Evolutionary conservation across 2,888 invertebrate species (phyloP).

Genomic region (Leptopterna dolabrata): DNA sequence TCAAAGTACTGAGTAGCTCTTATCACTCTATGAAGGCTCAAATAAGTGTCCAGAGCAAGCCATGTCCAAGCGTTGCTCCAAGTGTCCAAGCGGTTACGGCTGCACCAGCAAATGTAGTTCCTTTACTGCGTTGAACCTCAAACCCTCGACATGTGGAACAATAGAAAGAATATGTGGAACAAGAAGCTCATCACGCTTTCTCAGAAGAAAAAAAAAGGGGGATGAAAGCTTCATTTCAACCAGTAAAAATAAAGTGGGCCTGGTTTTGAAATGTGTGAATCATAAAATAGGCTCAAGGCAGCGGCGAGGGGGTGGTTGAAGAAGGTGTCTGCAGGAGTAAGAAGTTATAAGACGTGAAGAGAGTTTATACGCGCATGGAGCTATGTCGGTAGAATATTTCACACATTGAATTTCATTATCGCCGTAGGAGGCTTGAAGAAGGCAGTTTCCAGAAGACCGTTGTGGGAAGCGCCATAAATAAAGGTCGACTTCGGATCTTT

Average conservation of each 20-base stretch:
- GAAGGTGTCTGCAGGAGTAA: slow-evolving; percentile 36
- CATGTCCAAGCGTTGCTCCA: too few species aligned
- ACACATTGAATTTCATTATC: slow-evolving; percentile 52
- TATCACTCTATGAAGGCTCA: too few species aligned
- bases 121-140: too few species aligned
- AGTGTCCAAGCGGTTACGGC: too few species aligned
- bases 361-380: slow-evolving; percentile 33
- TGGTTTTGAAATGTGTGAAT: slow-evolving; percentile 49
- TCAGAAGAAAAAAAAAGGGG: background rate
- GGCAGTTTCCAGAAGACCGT: slow-evolving; percentile 12
- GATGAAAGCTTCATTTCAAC: background rate
- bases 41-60: too few species aligned
- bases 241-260: slow-evolving; percentile 45
- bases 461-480: slow-evolving; percentile 8
- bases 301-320: background rate
- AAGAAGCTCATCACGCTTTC: background rate
- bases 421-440: slow-evolving; percentile 10
- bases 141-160: too few species aligned
- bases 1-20: too few species aligned
- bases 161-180: too few species aligned
- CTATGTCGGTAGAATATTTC: slow-evolving; percentile 44
- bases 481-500: background rate
- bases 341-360: slow-evolving; percentile 50
- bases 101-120: too few species aligned
- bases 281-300: slow-evolving; percentile 28